Conservation (phyloP, 2,797 vertebrate genomes). For the Pagetopsis macropterus region DNA sequence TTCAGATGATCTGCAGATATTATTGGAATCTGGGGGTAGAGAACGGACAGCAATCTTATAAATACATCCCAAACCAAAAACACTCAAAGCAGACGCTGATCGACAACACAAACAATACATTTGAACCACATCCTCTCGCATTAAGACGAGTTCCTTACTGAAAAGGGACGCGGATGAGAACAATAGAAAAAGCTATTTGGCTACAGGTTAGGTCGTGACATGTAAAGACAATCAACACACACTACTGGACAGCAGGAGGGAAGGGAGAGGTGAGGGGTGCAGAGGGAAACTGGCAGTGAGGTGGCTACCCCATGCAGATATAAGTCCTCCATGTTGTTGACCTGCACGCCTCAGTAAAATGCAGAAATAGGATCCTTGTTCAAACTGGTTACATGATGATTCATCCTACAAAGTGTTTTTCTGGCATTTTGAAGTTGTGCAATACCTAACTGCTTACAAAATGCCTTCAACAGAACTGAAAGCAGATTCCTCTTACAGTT, state of each 20-base stretch:
- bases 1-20: conserved; percentile 99
- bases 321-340: conserved; percentile 82
- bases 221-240: conserved; percentile 38
- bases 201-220: conserved; percentile 42
- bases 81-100: conserved; percentile 16
- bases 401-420: conserved; percentile 25
- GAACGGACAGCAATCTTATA: conserved; percentile 67
- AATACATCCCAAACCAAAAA: conserved; percentile 9
- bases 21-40: conserved; percentile 94
- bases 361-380: conserved; percentile 43
- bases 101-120: conserved; percentile 36
- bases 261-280: conserved; percentile 40
- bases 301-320: conserved; percentile 76
- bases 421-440: conserved; percentile 14
- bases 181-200: conserved; percentile 49
- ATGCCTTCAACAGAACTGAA: conserved; percentile 37
- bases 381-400: conserved; percentile 22
- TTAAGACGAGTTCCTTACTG: conserved; percentile 53
- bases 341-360: conserved; percentile 71
- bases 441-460: conserved; percentile 31
- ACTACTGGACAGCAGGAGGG: conserved; percentile 45
- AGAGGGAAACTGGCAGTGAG: conserved; percentile 70
- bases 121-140: conserved; percentile 46
- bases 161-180: conserved; percentile 44
- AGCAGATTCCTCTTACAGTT: conserved; percentile 26